Base-by-base conservation (phyloP, 2,113 vertebrate species). In the Mungos mungo region DNA sequence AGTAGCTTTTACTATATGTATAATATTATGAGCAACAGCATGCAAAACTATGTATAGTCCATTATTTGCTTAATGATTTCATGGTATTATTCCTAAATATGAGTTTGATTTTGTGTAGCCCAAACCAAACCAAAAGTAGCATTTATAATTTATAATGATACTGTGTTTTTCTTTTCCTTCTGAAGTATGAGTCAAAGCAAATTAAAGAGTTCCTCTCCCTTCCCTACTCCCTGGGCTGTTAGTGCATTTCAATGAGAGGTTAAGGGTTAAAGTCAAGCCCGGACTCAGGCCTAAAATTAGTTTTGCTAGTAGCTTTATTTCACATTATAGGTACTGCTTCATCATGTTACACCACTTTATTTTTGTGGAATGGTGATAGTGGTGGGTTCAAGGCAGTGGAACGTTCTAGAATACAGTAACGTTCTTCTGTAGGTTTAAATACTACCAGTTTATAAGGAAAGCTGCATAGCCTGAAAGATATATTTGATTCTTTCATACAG, bases 11-110 rank as follows among this genome's bases (percentile, higher is more conserved):
- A 69, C 60, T 77, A 35, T n/a, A 45, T 96, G 33, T 80, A 92
- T 97, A 95, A 93, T 95, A 95, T 98, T 98, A 71, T 94, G 91
- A 74, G 50, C 77, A 95, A 91, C 79, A 71, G 57, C 77, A 57
- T 90, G 50, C 2, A 96, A 65, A 96, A 87, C 52, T 95, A 15
- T 90, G 25, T 68, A 41, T 86, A 57, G 54, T 52, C 21, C 7
- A 16, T 83, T 88, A 82, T 96, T 95, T 95, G 71, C 81, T 97
- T 76, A 19, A 38, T 80, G 68, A 87, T 84, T 95, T 96, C 19
- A n/a, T 94, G 54, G 47, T 88, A 92, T 83, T 87, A 60, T 45
- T 23, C 29, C 3, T 96, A 79, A 96, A 16, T 86, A 66, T 68
- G 38, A 88, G 50, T 60, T 91, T 93, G 81, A 94, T 90, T 94